phyloP scores from a whole-genome alignment of 2,888 invertebrate genomes.

The Linnaemya vulpina region DNA sequence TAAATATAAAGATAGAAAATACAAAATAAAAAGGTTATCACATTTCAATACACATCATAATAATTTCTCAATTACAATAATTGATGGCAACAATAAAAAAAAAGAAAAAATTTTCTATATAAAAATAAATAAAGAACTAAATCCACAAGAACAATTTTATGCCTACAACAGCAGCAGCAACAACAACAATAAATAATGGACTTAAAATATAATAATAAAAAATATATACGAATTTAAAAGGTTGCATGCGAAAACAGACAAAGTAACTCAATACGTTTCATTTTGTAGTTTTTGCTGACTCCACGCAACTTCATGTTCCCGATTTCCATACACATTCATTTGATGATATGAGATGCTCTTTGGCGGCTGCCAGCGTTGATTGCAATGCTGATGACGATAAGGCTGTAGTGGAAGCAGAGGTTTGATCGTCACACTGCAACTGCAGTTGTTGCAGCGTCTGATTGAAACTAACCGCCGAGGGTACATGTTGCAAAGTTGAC shows the following conservation, averaged over 20 bases:
- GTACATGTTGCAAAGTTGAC: slow-evolving; percentile 57
- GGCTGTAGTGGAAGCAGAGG: slow-evolving; percentile 55
- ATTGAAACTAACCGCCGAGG: slow-evolving; percentile 60
- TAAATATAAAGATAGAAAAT: slow-evolving; percentile 57
- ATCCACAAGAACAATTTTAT: slow-evolving; percentile 52
- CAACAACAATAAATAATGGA: slow-evolving; percentile 52
- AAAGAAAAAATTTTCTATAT: neutral
- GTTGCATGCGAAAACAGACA: slow-evolving; percentile 53
- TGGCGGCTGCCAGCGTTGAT: slow-evolving; percentile 61
- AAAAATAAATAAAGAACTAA: slow-evolving; percentile 53
- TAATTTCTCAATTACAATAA: slow-evolving; percentile 72
- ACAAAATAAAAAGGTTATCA: slow-evolving; percentile 69
- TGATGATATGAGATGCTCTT: slow-evolving; percentile 70
- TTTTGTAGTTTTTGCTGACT: slow-evolving; percentile 41
- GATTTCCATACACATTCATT: slow-evolving; percentile 71
- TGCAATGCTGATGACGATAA: slow-evolving; percentile 62
- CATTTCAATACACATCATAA: slow-evolving; percentile 72
- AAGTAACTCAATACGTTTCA: slow-evolving; percentile 59
- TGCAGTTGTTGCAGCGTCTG: slow-evolving; percentile 67
- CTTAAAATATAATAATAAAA: slow-evolving; percentile 47
- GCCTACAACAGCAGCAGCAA: slow-evolving; percentile 44
- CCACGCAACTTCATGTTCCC: slow-evolving; percentile 54
- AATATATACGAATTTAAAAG: slow-evolving; percentile 5
- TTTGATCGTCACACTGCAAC: slow-evolving; percentile 69
- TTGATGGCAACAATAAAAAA: slow-evolving; percentile 63